Percentiles rank a stretch among this genome's conserved stretches.
Conservation (phyloP, 2,113 vertebrate species). For the Osmerus mordax region DNA sequence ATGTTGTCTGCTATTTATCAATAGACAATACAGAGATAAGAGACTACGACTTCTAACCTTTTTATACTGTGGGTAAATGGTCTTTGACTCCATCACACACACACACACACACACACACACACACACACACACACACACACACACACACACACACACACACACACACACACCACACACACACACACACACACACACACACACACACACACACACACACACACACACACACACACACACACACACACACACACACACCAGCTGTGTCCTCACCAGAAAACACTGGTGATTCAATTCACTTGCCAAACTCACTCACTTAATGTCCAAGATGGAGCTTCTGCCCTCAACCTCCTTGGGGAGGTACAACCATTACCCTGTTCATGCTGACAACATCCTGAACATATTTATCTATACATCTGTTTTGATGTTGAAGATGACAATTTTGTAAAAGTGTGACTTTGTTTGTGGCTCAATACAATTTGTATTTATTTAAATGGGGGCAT, state of each 20-base stretch:
- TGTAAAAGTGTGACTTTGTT: too few species aligned
- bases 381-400: slow-evolving; percentile 39
- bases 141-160: slow-evolving; percentile 5
- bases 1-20: too few species aligned
- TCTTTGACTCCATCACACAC: not conserved
- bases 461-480: too few species aligned
- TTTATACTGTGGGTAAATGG: not conserved
- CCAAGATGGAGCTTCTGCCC: slow-evolving; percentile 26
- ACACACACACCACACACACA: slow-evolving; percentile 6
- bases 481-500: too few species aligned
- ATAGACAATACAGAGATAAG: too few species aligned
- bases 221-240: slow-evolving; percentile 12
- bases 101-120: slow-evolving; percentile 22
- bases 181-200: slow-evolving; percentile 22
- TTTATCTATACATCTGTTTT: not conserved
- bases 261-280: slow-evolving; percentile 13
- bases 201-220: not conserved
- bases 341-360: slow-evolving; percentile 37
- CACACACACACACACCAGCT: slow-evolving; percentile 36
- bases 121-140: not conserved
- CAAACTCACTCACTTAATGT: slow-evolving; percentile 9
- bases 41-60: not conserved
- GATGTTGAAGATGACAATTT: too few species aligned
- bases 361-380: slow-evolving; percentile 40
- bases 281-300: slow-evolving; percentile 28